These are phyloP conservation scores for Gopherus evgoodei DNA, from an alignment of 2,113 vertebrate species.

Conservation along the genomic window DNA sequence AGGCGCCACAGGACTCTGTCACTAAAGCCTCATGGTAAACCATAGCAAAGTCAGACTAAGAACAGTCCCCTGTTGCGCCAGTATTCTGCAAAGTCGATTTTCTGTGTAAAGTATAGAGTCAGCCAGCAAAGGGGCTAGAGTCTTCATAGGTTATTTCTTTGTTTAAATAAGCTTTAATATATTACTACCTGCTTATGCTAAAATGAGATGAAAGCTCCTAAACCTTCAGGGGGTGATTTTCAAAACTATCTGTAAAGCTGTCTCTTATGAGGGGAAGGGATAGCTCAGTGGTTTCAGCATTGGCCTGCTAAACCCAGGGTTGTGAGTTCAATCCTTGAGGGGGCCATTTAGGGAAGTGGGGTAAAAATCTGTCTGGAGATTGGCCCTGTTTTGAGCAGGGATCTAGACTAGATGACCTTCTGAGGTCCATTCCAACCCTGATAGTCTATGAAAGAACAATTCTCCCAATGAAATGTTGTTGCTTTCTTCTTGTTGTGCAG, in stretches of 20 bases:
- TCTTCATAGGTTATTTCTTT: neutral
- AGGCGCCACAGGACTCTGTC: too few relatives aligned
- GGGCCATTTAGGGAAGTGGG: too few relatives aligned
- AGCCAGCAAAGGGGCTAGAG: neutral
- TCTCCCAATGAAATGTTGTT: neutral
- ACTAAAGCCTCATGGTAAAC: neutral
- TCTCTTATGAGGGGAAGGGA: neutral
- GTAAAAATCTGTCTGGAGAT: too few relatives aligned
- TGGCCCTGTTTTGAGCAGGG: too few relatives aligned
- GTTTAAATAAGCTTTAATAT: neutral
- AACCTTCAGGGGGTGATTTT: neutral
- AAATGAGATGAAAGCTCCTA: conserved; percentile 9
- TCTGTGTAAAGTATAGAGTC: neutral
- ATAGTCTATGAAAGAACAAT: neutral
- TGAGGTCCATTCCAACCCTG: too few relatives aligned
- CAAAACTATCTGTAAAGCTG: neutral
- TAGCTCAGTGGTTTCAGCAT: too few relatives aligned
- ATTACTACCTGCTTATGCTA: neutral
- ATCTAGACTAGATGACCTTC: too few relatives aligned
- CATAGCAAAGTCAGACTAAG: neutral
- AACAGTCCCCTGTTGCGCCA: neutral
- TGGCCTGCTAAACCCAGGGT: too few relatives aligned
- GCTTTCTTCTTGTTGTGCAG: too few relatives aligned
- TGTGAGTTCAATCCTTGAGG: too few relatives aligned
- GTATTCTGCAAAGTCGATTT: neutral